phyloP scores from a whole-genome alignment of 2,113 vertebrate species.

The Pygathrix nemaeus region DNA sequence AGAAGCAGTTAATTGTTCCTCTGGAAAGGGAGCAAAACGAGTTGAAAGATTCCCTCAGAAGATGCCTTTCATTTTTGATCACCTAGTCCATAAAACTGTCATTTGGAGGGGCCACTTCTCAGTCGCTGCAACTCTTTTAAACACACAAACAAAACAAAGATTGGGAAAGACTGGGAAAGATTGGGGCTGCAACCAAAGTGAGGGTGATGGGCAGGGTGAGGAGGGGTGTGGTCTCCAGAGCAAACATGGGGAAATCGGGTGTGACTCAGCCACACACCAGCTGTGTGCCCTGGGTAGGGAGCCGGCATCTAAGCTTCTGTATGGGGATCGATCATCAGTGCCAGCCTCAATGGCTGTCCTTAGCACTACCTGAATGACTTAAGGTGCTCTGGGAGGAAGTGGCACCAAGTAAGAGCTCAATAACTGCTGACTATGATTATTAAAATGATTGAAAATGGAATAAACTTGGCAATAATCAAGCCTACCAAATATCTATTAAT shows the following conservation, averaged over 20 bases:
- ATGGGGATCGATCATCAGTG: rapidly evolving
- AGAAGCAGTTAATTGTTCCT: constrained; percentile 26
- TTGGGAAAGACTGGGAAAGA: background rate
- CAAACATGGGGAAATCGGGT: rapidly evolving
- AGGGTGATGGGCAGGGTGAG: background rate
- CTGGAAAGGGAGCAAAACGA: background rate
- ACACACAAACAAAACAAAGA: constrained; percentile 10
- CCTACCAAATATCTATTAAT: background rate
- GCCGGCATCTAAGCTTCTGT: background rate
- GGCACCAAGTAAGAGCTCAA: no score
- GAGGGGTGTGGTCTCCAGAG: rapidly evolving
- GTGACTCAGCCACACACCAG: background rate
- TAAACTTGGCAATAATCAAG: background rate
- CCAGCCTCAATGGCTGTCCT: background rate
- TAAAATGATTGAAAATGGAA: background rate
- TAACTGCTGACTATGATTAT: background rate
- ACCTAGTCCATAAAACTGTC: background rate
- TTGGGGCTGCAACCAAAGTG: background rate
- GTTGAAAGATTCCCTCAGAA: background rate
- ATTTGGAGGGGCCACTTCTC: background rate
- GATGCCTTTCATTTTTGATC: background rate
- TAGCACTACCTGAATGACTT: background rate
- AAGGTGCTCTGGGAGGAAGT: background rate
- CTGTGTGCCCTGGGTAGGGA: background rate
- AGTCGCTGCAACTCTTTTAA: background rate